Evolutionary conservation across 2,797 vertebrate genomes (phyloP).

Genomic region (Thamnophis elegans): DNA sequence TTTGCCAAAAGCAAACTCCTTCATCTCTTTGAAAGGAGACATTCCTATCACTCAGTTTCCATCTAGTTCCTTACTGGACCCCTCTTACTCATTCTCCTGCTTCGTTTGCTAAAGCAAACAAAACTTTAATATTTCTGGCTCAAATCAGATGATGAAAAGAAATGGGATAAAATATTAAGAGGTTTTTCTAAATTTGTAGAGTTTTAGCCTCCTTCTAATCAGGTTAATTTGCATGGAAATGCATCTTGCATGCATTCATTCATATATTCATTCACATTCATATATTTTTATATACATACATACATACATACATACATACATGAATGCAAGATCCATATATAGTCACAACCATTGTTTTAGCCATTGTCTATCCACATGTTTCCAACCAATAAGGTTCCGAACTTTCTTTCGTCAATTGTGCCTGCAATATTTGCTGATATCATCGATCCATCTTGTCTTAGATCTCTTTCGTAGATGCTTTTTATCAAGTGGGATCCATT

Average conservation of each 20-base stretch:
- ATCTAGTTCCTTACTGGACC: not conserved
- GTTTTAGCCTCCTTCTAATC: not conserved
- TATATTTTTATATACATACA: too few relatives aligned
- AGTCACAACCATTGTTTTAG: too few relatives aligned
- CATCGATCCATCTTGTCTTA: too few relatives aligned
- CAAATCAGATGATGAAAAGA: not conserved
- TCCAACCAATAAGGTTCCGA: too few relatives aligned
- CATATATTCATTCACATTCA: too few relatives aligned
- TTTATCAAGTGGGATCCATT: too few relatives aligned
- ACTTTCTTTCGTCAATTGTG: too few relatives aligned
- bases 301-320: too few relatives aligned
- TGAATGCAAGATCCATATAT: too few relatives aligned
- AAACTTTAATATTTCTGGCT: not conserved
- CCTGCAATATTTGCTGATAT: too few relatives aligned
- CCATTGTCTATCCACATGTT: too few relatives aligned
- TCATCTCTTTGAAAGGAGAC: not conserved
- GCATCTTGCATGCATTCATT: not conserved
- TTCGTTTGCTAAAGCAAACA: not conserved
- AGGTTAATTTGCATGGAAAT: not conserved
- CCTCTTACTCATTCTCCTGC: not conserved
- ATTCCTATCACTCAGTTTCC: not conserved
- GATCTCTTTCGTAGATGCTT: too few relatives aligned
- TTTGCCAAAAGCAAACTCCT: not conserved
- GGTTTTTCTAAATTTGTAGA: not conserved
- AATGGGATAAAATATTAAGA: not conserved